Evolutionary conservation across 2,113 vertebrate species (phyloP), one percentile per base, ranked within the genome.

Genomic region (Anolis sagrei): DNA sequence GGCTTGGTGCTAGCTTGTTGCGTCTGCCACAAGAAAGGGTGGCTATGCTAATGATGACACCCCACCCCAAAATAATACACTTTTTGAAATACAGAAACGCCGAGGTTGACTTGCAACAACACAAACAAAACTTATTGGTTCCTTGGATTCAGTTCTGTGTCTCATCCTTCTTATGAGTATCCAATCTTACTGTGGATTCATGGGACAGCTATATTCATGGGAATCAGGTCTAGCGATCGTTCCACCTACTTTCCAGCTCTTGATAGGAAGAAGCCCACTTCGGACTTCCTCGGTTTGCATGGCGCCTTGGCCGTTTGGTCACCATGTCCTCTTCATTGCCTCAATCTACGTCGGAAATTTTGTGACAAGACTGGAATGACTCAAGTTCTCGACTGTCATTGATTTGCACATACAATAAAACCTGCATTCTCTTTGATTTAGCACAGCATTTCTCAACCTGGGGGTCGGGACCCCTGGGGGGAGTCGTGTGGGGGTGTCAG

Each of bases 31-130:
- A 97, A 93, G 77, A 84, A 98, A 78, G 21, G 96, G 95, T 44
- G 96, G 92, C 0, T 97, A 97, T 92, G 97, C 97, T 83, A 98
- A 99, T 95, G 98, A 98, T 98, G 95, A 97, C 98, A 83, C 97
- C 21, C 23, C 23, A 18, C 62, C 19, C 23, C 62, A 3, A n/a
- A n/a, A 27, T 64, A 23, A 23, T 23, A 64, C 23, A 58, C 54
- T 58, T 58, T 18, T 18, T 13, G 16, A 58, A 58, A 58, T 18
- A 64, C 5, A 64, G 62, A 64, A 2, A 25, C 5, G 61, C 7
- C 78, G 78, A 76, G 85, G 9, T 27, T 10, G 36, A 87, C 44
- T 88, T 80, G 7, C 9, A 0, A 83, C 87, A 85, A 32, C 77
- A 84, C 62, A 86, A 91, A 88, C 48, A 34, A 89, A 90, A 18